phyloP scores from a whole-genome alignment of 2,888 invertebrate species.

The Sialis fuliginosa region DNA sequence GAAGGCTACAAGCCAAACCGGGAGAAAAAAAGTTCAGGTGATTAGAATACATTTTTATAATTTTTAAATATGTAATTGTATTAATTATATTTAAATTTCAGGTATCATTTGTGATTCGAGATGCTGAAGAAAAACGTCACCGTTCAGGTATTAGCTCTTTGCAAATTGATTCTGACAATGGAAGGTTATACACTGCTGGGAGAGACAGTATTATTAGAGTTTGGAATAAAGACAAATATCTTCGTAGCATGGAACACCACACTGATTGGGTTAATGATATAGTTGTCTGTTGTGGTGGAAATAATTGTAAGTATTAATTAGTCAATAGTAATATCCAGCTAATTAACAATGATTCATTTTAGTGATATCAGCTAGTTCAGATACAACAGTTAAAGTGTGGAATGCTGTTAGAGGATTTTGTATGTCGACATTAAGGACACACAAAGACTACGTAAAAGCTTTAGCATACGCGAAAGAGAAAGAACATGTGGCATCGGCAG shows the following conservation, averaged over 20 bases:
- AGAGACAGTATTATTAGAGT: constrained; percentile 93
- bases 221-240: constrained; percentile 72
- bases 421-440: constrained; percentile 95
- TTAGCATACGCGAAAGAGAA: constrained; percentile 94
- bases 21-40: constrained; percentile 26
- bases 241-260: constrained; percentile 98
- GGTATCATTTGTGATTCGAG: constrained; percentile 96
- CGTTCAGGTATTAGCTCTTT: constrained; percentile 92
- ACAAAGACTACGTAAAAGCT: constrained; percentile 96
- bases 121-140: constrained; percentile 86
- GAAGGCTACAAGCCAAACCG: constrained; percentile 15
- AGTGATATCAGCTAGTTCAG: constrained; percentile 98
- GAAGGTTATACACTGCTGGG: constrained; percentile 88
- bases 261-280: constrained; percentile 99
- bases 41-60: constrained; percentile 2
- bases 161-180: constrained; percentile 75
- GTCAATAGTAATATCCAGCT: background rate
- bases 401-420: constrained; percentile 98
- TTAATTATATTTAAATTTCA: constrained; percentile 22
- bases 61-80: constrained; percentile 1
- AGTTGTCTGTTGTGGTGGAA: constrained; percentile 89
- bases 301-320: constrained; percentile 53
- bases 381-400: constrained; percentile 99
- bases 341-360: constrained; percentile 16
- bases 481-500: constrained; percentile 92